phyloP scores from a whole-genome alignment of 1,140 invertebrate genomes.

The Battus philenor region DNA sequence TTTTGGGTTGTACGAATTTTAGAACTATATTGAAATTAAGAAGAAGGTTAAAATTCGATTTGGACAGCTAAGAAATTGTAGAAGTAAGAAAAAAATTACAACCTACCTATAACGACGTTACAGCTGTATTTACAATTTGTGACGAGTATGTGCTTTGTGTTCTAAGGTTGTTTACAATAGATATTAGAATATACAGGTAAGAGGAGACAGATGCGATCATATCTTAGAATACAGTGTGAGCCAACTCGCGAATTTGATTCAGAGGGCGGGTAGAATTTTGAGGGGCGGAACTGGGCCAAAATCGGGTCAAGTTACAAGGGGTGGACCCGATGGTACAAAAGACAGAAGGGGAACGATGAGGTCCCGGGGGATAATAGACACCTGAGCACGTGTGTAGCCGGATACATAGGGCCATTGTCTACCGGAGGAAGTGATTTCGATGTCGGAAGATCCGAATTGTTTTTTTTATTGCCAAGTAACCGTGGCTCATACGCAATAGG shows the following conservation, averaged over 20 bases:
- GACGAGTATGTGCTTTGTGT: no score
- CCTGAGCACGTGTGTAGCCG: slow-evolving; percentile 72
- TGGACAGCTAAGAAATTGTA: no score
- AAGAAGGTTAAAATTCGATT: no score
- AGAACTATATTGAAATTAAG: no score
- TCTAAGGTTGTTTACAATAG: no score
- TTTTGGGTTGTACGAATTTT: no score
- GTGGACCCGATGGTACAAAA: slow-evolving; percentile 24
- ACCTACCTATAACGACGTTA: no score
- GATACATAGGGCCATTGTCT: slow-evolving; percentile 66
- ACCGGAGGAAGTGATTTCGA: slow-evolving; percentile 63
- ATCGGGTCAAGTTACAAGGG: slow-evolving; percentile 69
- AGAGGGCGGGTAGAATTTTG: slow-evolving; percentile 55
- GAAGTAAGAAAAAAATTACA: no score
- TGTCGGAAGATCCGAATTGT: slow-evolving; percentile 49
- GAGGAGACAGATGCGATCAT: slow-evolving; percentile 44
- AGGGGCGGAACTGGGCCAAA: slow-evolving; percentile 47
- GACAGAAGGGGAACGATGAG: slow-evolving; percentile 32
- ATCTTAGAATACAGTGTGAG: slow-evolving; percentile 40
- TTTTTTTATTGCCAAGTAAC: slow-evolving; percentile 34
- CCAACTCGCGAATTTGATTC: slow-evolving; percentile 35
- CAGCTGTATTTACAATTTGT: no score
- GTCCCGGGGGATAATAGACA: slow-evolving; percentile 57
- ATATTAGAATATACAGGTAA: slow-evolving; percentile 23
- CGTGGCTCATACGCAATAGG: slow-evolving; percentile 8